Conservation (phyloP, 2,797 vertebrate species). For the Molossus alvarezi region DNA sequence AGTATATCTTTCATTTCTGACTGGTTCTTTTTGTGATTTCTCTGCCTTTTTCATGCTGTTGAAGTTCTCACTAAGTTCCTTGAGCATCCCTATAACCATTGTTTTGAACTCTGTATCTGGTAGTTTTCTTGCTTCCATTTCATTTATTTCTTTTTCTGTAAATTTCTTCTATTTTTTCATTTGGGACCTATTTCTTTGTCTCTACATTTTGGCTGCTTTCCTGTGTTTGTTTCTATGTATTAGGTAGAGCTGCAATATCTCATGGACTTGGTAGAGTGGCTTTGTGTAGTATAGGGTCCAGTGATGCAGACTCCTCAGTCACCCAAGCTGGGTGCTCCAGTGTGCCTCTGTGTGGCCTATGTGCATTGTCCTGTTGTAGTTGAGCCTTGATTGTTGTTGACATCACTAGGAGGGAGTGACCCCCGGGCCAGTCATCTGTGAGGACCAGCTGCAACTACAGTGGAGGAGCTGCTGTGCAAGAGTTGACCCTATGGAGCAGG, state of each 20-base stretch:
- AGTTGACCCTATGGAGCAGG: not conserved
- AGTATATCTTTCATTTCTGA: no score
- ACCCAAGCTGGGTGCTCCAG: not conserved
- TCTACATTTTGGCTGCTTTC: not conserved
- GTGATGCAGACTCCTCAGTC: not conserved
- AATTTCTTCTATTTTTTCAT: not conserved
- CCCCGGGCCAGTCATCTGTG: not conserved
- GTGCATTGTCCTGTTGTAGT: not conserved
- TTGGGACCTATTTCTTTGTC: not conserved
- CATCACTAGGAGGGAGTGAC: not conserved
- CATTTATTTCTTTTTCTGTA: not conserved
- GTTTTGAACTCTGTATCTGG: not conserved
- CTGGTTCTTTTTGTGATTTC: no score
- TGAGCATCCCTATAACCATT: not conserved
- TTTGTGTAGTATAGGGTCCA: not conserved
- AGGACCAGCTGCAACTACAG: not conserved
- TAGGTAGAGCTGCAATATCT: not conserved
- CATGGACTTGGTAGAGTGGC: not conserved
- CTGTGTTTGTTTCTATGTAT: not conserved
- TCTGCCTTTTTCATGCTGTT: no score
- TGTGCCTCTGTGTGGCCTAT: not conserved
- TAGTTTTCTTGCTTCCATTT: not conserved
- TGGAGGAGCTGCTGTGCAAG: not conserved
- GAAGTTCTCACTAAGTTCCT: not conserved
- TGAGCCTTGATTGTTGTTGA: not conserved